Conservation (phyloP, 2,888 invertebrate genomes). For the Euplagia quadripunctaria region DNA sequence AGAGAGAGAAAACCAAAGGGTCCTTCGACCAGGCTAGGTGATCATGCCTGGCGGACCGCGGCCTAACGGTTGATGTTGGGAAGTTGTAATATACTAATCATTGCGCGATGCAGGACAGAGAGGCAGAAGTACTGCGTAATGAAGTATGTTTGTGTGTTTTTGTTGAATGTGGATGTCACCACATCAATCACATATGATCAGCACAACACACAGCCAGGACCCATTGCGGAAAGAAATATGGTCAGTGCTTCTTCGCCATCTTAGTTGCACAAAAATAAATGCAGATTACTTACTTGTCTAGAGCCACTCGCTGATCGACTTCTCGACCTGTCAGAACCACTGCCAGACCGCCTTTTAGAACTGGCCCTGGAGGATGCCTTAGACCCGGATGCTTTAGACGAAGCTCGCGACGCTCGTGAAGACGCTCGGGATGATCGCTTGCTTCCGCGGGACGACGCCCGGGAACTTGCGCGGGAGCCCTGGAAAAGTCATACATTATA, state of each 20-base stretch:
- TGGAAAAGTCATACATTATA: slow-evolving; percentile 34
- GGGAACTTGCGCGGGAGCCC: slow-evolving; percentile 74
- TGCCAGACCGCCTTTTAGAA: slow-evolving; percentile 68
- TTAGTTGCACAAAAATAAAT: too few relatives aligned
- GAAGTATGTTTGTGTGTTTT: too few relatives aligned
- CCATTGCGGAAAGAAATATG: background rate
- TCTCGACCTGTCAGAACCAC: slow-evolving; percentile 73
- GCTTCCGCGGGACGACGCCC: slow-evolving; percentile 61
- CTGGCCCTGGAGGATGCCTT: slow-evolving; percentile 73
- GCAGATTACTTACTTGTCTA: slow-evolving; percentile 62
- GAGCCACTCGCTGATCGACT: slow-evolving; percentile 79
- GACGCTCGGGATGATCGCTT: slow-evolving; percentile 61
- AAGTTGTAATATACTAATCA: too few relatives aligned
- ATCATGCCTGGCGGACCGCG: too few relatives aligned
- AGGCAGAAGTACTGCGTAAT: too few relatives aligned
- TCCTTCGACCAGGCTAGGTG: too few relatives aligned
- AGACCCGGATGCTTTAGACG: slow-evolving; percentile 72
- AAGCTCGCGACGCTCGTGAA: slow-evolving; percentile 59
- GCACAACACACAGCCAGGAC: background rate
- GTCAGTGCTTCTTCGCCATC: background rate
- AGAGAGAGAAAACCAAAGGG: too few relatives aligned
- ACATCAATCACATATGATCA: background rate
- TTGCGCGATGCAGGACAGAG: too few relatives aligned
- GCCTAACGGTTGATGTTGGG: too few relatives aligned
- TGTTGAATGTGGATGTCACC: too few relatives aligned